Base-by-base conservation (phyloP, 2,113 vertebrate genomes). In the Nestor notabilis region DNA sequence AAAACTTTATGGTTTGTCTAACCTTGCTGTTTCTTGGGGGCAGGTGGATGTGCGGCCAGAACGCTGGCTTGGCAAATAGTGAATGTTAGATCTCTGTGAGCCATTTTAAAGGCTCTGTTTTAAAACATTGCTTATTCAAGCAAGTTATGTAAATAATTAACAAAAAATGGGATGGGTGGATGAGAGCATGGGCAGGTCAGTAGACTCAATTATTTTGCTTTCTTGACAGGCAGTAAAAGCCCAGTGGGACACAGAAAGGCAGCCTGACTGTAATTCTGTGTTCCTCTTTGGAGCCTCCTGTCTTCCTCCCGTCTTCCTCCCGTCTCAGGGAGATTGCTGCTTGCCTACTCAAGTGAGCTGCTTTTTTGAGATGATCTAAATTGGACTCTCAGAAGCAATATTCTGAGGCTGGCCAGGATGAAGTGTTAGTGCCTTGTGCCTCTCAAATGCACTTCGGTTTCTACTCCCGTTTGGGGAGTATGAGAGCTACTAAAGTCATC, bases 81-180 rank as follows among this genome's bases (percentile, higher is more conserved):
- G 4, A 13, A 13, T 1, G 0, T 27, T 70, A 37, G 24, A 25
- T 82, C 4, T 47, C 29, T 21, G 23, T 41, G 56, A 83, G 71
- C 13, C 43, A 15, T 77, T 88, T 87, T 35, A 87, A 75, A 83
- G 75, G 39, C 49, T 76, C 55, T 78, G 10, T 25, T 71, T 92
- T 71, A 87, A 84, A 84, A 52, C 33, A 58, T 84, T 82, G 56
- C 53, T 95, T 90, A 83, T 93, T 97, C 90, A 96, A 94, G 86
- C 70, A 96, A 96, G 43, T 53, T 49, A 75, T 70, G 31, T 90
- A 84, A 97, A 97, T 97, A 93, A 96, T 94, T 97, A 93, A 89
- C 12, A 24, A 75, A 69, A 65, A 82, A 65, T 29, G 8, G 31
- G 61, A 27, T 1, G 14, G 5, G 23, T 53, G 23, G 41, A 78